A percentile compares a stretch with the other conserved stretches of the same genome.
phyloP scores from a whole-genome alignment of 2,113 vertebrate genomes.

The Bungarus multicinctus region DNA sequence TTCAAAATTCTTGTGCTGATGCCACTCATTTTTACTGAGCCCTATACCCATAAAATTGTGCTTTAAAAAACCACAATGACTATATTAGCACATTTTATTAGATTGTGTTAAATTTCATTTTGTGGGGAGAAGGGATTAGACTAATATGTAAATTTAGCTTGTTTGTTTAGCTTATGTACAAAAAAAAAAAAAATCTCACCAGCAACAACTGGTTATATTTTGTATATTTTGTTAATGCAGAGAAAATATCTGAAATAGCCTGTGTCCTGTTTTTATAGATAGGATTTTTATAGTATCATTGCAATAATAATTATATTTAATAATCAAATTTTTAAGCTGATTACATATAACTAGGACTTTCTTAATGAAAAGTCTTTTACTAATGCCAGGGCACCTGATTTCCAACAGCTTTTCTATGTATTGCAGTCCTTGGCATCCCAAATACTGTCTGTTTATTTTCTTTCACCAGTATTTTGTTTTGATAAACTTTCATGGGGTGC shows the following conservation, averaged over 20 bases:
- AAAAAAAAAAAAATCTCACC: no score
- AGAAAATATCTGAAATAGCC: neutral
- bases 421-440: neutral
- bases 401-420: neutral
- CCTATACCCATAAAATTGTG: neutral
- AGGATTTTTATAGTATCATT: conserved; percentile 22
- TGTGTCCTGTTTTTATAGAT: conserved; percentile 3
- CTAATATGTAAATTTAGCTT: neutral
- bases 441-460: neutral
- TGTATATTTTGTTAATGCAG: neutral
- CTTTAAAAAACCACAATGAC: neutral
- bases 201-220: neutral
- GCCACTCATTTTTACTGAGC: neutral
- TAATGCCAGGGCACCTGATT: neutral
- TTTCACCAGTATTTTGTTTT: conserved; percentile 20
- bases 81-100: neutral
- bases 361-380: neutral
- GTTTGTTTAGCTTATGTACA: neutral
- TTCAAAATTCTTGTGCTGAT: neutral
- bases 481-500: neutral
- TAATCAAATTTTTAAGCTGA: conserved; percentile 28
- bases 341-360: neutral
- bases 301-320: conserved; percentile 2
- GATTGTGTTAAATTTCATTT: neutral
- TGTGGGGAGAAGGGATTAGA: neutral